A percentile compares a stretch with the other conserved stretches of the same genome.
phyloP scores from a whole-genome alignment of 2,888 invertebrate genomes.

The Drosophila lutescens region DNA sequence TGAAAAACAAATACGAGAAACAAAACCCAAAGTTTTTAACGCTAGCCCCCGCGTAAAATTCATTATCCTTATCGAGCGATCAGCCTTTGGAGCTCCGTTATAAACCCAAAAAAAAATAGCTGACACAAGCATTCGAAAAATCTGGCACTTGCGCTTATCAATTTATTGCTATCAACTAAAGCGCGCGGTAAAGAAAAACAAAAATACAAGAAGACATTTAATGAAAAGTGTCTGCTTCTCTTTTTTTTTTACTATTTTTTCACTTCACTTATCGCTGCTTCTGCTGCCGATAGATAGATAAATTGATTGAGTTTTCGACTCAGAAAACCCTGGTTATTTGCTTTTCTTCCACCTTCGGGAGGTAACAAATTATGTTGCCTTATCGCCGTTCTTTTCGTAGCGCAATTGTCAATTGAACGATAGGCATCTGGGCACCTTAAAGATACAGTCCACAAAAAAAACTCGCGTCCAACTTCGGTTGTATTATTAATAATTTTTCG shows the following conservation, averaged over 20 bases:
- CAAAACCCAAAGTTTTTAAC: constrained; percentile 54
- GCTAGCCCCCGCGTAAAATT: constrained; percentile 18
- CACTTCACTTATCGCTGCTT: constrained; percentile 58
- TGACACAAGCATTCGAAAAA: constrained; percentile 42
- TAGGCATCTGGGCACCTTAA: constrained; percentile 61
- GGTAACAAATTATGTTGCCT: constrained; percentile 68
- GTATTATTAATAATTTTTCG: constrained; percentile 48
- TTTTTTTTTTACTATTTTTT: constrained; percentile 2
- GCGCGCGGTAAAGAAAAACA: constrained; percentile 15
- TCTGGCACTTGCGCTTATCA: constrained; percentile 73
- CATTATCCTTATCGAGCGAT: constrained; percentile 41
- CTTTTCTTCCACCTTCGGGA: constrained; percentile 39
- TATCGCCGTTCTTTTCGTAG: constrained; percentile 59
- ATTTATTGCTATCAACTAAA: constrained; percentile 72
- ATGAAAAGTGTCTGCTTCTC: constrained; percentile 71
- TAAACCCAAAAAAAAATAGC: constrained; percentile 4
- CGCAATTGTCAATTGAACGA: constrained; percentile 77
- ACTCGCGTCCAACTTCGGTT: constrained; percentile 42
- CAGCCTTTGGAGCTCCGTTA: constrained; percentile 1
- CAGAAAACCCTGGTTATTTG: constrained; percentile 36
- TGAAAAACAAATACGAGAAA: constrained; percentile 11
- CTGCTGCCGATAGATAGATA: constrained; percentile 58
- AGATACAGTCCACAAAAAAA: constrained; percentile 37
- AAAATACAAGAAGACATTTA: constrained; percentile 55
- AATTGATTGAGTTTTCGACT: constrained; percentile 73